Evolutionary conservation across 2,113 vertebrate genomes (phyloP), one percentile per base, ranked within the genome.

Genomic region (Hippocampus comes): DNA sequence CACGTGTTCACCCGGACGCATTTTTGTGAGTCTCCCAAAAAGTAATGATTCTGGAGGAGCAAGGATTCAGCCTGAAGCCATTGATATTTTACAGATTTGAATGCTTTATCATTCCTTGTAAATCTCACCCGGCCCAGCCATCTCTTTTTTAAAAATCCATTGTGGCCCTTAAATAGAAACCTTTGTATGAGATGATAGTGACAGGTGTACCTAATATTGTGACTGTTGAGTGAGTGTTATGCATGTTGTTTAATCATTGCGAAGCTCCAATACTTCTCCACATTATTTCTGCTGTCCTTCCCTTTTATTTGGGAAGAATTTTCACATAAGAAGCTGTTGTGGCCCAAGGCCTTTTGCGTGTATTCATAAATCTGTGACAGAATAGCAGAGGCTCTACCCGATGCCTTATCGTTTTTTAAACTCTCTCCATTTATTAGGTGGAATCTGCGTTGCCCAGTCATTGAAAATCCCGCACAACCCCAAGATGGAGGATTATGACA

Each of bases 381-480:
- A 84, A 70, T 78, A 73, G 30, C 10, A 55, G 65, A 68, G 59
- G 73, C 84, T 59, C 23, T 85, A 78, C 78, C 77, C 67, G 70
- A 74, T 67, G 77, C 70, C 73, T 90, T 46, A 87, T 85, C 71
- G 68, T 82, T 70, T 87, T 72, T 76, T 76, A 23, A 42, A 59
- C 78, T 78, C 57, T 56, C 73, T 64, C 77, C 72, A 68, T 51
- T 71, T 80, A 75, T 76, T 78, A 97, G 96, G 95, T 85, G 94
- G 94, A 72, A 95, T 97, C 90, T 98, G 96, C 92, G 95, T 98
- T 51, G 95, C 96, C 76, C 96, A 98, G 92, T 96, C 95, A 34
- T 89, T 96, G 92, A 96, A 95, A 90, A 96, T 98, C 74, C 95
- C 96, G n/a, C 93, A 94, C 85, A 94, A 96, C 68, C 93, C 92